Conservation (phyloP, 2,888 invertebrate genomes). For the Nezara viridula region DNA sequence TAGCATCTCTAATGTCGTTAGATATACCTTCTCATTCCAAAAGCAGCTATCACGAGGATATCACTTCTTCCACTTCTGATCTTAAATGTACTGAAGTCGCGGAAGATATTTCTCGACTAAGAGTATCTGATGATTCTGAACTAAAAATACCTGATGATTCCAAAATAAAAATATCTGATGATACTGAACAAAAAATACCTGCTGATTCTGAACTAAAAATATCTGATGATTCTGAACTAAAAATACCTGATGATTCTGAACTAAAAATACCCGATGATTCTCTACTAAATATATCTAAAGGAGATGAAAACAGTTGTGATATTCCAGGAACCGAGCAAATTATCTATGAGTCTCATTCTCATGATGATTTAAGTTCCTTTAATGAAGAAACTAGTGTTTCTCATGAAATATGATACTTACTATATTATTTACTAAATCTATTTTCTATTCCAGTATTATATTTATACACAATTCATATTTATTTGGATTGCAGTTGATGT, state of each 20-base stretch:
- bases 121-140: background rate
- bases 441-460: conserved; percentile 10
- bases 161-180: no score
- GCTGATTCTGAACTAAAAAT: background rate
- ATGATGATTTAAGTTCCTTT: conserved; percentile 2
- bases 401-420: conserved; percentile 27
- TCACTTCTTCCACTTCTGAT: background rate
- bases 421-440: background rate
- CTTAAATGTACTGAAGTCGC: background rate
- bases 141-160: background rate
- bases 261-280: background rate
- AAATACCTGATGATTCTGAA: background rate
- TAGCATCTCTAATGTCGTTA: conserved; percentile 60
- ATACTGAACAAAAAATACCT: background rate
- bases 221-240: background rate
- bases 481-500: conserved; percentile 4
- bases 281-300: background rate
- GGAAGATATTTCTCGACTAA: background rate
- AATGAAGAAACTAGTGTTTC: background rate
- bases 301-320: background rate
- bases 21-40: conserved; percentile 55
- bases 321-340: background rate
- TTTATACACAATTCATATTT: background rate
- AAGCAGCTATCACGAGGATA: background rate
- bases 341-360: background rate